Evolutionary conservation across 2,888 invertebrate genomes (phyloP), one percentile per base, ranked within the genome.

Genomic region (Cephus runcator): DNA sequence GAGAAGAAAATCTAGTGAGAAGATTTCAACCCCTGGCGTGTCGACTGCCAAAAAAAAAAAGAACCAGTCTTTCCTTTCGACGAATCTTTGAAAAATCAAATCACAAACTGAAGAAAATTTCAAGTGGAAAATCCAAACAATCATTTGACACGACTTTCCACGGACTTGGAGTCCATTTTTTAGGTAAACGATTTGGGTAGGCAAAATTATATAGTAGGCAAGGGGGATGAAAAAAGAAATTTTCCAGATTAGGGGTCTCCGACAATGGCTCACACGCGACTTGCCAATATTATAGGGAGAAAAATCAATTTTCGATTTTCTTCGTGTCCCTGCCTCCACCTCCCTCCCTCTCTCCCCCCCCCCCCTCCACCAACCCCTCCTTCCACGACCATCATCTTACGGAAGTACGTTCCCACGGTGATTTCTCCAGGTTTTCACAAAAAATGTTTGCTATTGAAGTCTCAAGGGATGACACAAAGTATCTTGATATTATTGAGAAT

Each of bases 261-360:
- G 6, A 56, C 56, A 56, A 56, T 56, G 56, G 23, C 23, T 56
- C 23, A 56, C 56, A 23, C 56, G 6, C 56, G 56, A 56, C 56
- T 56, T 56, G 23, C 56, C 56, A 56, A 56, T 56, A 56, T 56
- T 56, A 56, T 9, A 23, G 56, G 9, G 1, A 56, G 56, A 56
- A 56, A 56, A 56, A 56, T 56, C 56, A 23, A 56, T 56, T 56
- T 56, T 81, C 84, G 82, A 81, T 82, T 83, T 80, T 78, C 75
- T 79, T 82, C 80, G 81, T 81, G 82, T 83, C 79, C 77, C 77
- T 35, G 35, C 12, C 12, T 3, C 73, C 69, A 31, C 68, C 75
- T 75, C 75, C 79, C 77, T 34, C 71, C 73, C 69, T 31, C 69
- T 78, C 36, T 4, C 35, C 73, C 73, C 56, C 34, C 69, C 79